Evolutionary conservation across 2,113 vertebrate genomes (phyloP).

Genomic region (Acanthochromis polyacanthus): DNA sequence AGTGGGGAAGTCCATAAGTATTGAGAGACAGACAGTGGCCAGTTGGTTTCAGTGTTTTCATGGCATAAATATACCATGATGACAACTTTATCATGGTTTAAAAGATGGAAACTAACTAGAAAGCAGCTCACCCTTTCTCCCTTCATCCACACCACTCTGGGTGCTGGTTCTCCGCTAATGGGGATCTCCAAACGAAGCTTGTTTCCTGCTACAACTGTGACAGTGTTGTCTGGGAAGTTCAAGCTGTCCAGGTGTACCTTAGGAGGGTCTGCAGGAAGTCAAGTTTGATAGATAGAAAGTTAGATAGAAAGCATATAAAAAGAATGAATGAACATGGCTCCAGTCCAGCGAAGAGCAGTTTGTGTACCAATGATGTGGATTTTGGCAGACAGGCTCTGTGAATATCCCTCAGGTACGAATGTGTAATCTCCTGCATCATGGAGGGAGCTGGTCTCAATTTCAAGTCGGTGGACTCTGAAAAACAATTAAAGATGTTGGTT

Average conservation of each 20-base stretch:
- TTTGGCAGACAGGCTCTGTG: constrained; percentile 90
- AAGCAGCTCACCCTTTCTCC: constrained; percentile 90
- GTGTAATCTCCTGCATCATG: constrained; percentile 96
- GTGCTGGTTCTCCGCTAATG: constrained; percentile 92
- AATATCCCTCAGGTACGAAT: constrained; percentile 94
- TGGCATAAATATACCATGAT: background rate
- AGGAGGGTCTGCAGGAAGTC: constrained; percentile 89
- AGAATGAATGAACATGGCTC: background rate
- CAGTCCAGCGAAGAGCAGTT: background rate
- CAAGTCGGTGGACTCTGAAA: constrained; percentile 91
- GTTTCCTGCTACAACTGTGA: constrained; percentile 94
- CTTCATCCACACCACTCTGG: constrained; percentile 94
- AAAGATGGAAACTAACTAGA: background rate
- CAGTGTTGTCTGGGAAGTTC: constrained; percentile 90
- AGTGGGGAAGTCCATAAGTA: too few relatives aligned
- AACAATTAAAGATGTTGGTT: constrained; percentile 13
- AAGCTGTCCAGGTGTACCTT: constrained; percentile 92
- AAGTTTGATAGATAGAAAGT: background rate
- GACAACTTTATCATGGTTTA: background rate
- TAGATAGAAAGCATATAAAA: background rate
- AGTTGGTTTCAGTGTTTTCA: background rate
- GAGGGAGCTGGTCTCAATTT: constrained; percentile 85
- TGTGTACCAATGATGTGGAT: constrained; percentile 91
- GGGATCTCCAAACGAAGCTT: constrained; percentile 97
- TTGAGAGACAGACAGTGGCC: too few relatives aligned